Percentiles rank a stretch among this genome's conserved stretches.
Evolutionary conservation across 1,140 invertebrate species (phyloP).

Genomic region (honey bee (Apis mellifera)): DNA sequence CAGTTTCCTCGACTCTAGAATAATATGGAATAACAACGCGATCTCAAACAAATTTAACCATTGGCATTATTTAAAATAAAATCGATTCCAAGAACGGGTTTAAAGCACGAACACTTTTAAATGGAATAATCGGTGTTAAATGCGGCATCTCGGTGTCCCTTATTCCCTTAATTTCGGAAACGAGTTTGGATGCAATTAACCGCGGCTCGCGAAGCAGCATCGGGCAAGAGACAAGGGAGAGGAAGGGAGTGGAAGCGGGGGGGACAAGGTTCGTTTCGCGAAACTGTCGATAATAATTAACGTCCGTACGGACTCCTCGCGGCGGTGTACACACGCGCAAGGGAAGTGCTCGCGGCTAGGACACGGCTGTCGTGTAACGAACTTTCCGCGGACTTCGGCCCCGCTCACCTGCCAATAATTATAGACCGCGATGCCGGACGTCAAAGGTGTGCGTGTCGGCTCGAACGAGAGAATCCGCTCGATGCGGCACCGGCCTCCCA

Average conservation of each 20-base stretch:
- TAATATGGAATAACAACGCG: too few species aligned
- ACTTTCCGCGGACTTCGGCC: conserved; percentile 67
- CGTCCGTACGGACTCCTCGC: conserved; percentile 46
- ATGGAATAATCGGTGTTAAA: neutral
- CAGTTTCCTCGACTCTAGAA: too few species aligned
- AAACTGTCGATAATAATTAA: conserved; percentile 70
- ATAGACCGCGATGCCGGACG: conserved; percentile 45
- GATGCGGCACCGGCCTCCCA: too few species aligned
- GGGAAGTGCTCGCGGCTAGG: conserved; percentile 59
- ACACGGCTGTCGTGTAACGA: conserved; percentile 57
- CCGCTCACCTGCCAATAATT: conserved; percentile 66
- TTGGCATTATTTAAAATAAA: too few species aligned
- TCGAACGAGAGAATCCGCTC: conserved; percentile 23
- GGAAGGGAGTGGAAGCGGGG: neutral
- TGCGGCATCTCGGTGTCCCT: neutral
- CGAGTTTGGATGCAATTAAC: conserved; percentile 59
- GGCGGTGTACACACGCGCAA: conserved; percentile 33
- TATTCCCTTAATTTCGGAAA: neutral
- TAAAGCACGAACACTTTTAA: too few species aligned
- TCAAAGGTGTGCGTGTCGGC: conserved; percentile 13
- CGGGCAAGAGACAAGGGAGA: conserved; percentile 40
- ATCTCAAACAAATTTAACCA: too few species aligned
- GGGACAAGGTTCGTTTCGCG: conserved; percentile 59
- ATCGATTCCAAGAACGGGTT: too few species aligned
- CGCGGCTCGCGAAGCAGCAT: conserved; percentile 44